A percentile compares a stretch with the other conserved stretches of the same genome.
phyloP scores from a whole-genome alignment of 30 jellyfish, hydroid and myxozoan genomes.

The Chironex yamaguchii region DNA sequence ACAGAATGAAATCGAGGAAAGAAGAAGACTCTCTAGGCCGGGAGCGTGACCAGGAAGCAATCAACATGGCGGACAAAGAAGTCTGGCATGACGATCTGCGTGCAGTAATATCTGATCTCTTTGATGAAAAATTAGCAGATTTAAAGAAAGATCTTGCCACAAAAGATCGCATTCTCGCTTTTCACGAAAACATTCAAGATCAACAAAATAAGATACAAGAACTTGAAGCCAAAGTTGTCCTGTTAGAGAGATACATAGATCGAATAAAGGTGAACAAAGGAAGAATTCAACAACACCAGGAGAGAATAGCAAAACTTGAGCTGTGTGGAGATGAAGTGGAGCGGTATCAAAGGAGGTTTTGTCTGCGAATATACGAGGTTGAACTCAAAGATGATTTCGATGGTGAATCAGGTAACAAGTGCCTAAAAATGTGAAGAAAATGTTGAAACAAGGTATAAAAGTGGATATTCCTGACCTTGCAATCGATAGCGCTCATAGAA shows the following conservation, averaged over 20 bases:
- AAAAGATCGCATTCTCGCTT: neutral
- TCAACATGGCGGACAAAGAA: slow-evolving; percentile 11
- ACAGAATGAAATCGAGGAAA: too few relatives aligned
- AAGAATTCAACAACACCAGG: too few relatives aligned
- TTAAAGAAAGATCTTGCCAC: slow-evolving; percentile 12
- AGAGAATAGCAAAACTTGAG: too few relatives aligned
- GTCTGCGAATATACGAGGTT: too few relatives aligned
- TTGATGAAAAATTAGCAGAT: neutral
- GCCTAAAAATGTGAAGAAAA: neutral
- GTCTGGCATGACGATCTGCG: slow-evolving; percentile 1
- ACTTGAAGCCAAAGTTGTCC: too few relatives aligned
- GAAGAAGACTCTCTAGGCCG: too few relatives aligned
- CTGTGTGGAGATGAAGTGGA: too few relatives aligned
- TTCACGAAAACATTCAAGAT: neutral
- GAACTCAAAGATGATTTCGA: too few relatives aligned
- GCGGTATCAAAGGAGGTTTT: too few relatives aligned
- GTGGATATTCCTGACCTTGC: slow-evolving; percentile 14
- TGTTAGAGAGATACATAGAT: too few relatives aligned
- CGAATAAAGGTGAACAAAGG: too few relatives aligned
- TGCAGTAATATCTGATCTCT: neutral
- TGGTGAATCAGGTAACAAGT: neutral
- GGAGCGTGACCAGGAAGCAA: slow-evolving; percentile 1
- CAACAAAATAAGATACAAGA: too few relatives aligned
- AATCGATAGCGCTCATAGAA: slow-evolving; percentile 9
- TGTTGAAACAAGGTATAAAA: neutral